Percentiles rank a stretch among this genome's conserved stretches.
Evolutionary conservation across 2,888 invertebrate species (phyloP).

Genomic region (Melikaiella ostensackeni): DNA sequence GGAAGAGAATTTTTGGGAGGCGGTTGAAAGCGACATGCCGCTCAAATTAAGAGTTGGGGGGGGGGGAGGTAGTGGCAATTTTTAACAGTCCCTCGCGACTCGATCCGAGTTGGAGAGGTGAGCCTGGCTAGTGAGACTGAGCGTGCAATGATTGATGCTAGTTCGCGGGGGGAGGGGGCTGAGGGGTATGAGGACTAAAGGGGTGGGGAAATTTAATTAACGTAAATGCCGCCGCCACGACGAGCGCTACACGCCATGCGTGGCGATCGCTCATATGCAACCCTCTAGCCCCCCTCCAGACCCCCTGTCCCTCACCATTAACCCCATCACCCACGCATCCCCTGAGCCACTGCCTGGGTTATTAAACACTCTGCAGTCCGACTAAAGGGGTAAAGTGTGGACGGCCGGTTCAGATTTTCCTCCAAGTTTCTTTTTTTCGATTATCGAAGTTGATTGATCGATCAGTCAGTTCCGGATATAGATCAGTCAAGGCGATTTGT

Average conservation of each 20-base stretch:
- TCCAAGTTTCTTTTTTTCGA: slow-evolving; percentile 30
- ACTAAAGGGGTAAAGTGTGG: slow-evolving; percentile 40
- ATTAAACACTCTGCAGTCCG: slow-evolving; percentile 67
- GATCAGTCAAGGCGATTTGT: slow-evolving; percentile 14
- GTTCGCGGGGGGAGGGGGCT: slow-evolving; percentile 55
- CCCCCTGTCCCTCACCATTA: slow-evolving; percentile 49
- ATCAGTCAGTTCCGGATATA: slow-evolving; percentile 13
- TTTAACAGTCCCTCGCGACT: slow-evolving; percentile 67
- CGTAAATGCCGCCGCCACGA: slow-evolving; percentile 76
- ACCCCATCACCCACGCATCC: slow-evolving; percentile 37
- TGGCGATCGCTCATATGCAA: slow-evolving; percentile 75
- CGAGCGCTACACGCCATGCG: slow-evolving; percentile 71
- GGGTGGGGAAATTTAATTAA: slow-evolving; percentile 77
- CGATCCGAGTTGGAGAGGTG: slow-evolving; percentile 54
- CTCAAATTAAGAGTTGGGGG: background rate
- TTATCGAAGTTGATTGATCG: slow-evolving; percentile 35
- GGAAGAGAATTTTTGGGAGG: background rate
- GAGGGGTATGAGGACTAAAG: slow-evolving; percentile 50
- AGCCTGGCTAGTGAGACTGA: slow-evolving; percentile 58
- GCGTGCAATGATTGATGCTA: slow-evolving; percentile 75
- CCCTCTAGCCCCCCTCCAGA: slow-evolving; percentile 54
- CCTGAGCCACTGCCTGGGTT: slow-evolving; percentile 51
- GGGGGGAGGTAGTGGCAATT: slow-evolving; percentile 53
- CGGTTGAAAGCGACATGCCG: background rate
- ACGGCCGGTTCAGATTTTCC: slow-evolving; percentile 22